Conservation (phyloP, 1,140 invertebrate species). For the Pentalonia nigronervosa region DNA sequence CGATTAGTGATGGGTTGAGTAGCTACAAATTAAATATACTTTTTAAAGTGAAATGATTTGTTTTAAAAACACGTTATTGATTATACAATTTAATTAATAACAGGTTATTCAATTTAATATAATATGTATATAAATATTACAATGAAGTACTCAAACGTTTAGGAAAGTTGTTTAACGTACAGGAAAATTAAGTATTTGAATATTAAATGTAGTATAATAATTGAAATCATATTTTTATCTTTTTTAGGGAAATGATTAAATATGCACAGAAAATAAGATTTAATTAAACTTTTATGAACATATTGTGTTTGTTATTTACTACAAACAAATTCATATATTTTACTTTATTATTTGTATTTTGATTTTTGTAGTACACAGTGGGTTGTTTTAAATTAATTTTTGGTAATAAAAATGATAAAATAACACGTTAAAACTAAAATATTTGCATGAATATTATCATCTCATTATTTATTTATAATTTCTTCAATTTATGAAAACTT, state of each 20-base stretch:
- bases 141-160: not conserved
- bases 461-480: not conserved
- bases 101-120: not conserved
- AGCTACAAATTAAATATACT: constrained; percentile 1
- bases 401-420: not conserved
- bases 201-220: not conserved
- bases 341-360: not conserved
- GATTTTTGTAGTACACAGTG: not conserved
- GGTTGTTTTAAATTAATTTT: not conserved
- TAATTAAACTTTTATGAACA: not conserved
- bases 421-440: not conserved
- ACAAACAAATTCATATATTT: not conserved
- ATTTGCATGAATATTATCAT: not conserved
- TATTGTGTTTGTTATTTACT: not conserved
- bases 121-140: not conserved
- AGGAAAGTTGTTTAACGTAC: not conserved
- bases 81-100: constrained; percentile 1
- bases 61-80: not conserved
- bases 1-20: not conserved
- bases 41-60: not conserved
- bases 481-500: not conserved
- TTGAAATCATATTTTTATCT: not conserved
- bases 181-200: not conserved
- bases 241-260: not conserved
- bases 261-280: not conserved